These are phyloP conservation scores for Ochlodes sylvanus DNA, from an alignment of 2,888 invertebrate genomes.

Conservation along the genomic window DNA sequence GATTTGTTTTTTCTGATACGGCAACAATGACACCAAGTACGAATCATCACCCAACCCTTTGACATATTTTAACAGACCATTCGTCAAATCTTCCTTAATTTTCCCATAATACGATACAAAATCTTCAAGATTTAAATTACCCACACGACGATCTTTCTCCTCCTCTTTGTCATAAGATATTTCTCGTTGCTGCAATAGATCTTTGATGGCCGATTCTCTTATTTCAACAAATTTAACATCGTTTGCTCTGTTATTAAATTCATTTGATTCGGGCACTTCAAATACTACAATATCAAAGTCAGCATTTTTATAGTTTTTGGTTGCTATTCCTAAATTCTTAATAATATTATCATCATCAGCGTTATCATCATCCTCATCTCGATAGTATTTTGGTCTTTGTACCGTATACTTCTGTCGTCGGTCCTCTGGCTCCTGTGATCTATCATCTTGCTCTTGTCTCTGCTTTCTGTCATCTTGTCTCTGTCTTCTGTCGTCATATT, in stretches of 20 bases:
- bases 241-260: conserved; percentile 2
- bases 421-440: conserved; percentile 18
- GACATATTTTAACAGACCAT: conserved; percentile 9
- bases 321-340: conserved; percentile 26
- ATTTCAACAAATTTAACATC: conserved; percentile 25
- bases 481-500: neutral
- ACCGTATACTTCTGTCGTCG: conserved; percentile 12
- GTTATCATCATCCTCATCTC: neutral
- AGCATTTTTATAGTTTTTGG: conserved; percentile 47
- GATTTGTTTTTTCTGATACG: conserved; percentile 28
- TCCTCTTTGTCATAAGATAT: neutral
- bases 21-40: conserved; percentile 3
- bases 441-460: conserved; percentile 19
- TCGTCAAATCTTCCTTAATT: neutral
- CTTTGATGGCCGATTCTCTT: neutral
- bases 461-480: neutral
- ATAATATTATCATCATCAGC: conserved; percentile 28
- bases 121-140: conserved; percentile 10
- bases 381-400: neutral
- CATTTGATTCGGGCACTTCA: conserved; percentile 46
- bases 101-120: conserved; percentile 5
- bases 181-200: neutral
- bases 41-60: neutral
- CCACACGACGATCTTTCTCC: neutral
- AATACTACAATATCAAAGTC: conserved; percentile 57